A percentile compares a stretch with the other conserved stretches of the same genome.
Evolutionary conservation across 2,113 vertebrate species (phyloP).

Genomic region (Sardina pilchardus): DNA sequence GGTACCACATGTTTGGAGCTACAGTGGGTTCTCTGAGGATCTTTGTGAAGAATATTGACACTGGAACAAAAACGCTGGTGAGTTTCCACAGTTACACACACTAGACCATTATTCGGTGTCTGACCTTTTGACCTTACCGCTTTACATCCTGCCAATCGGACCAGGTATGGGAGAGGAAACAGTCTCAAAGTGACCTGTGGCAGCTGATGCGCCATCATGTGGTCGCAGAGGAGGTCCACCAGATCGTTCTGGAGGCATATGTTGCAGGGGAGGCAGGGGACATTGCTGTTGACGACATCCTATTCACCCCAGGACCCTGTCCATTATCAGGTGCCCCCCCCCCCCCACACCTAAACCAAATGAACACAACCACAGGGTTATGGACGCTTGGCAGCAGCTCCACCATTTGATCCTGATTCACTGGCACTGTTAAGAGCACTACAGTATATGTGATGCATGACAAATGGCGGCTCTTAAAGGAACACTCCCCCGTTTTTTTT

Average conservation of each 20-base stretch:
- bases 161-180: conserved; percentile 72
- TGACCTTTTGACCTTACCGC: neutral
- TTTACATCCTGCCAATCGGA: neutral
- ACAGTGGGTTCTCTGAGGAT: conserved; percentile 66
- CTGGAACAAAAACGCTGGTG: conserved; percentile 58
- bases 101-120: neutral
- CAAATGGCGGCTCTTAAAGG: no score
- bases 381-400: neutral
- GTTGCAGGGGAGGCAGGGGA: conserved; percentile 70
- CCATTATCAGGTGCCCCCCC: conserved; percentile 51
- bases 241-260: conserved; percentile 67
- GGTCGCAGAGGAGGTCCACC: conserved; percentile 61
- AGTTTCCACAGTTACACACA: conserved; percentile 30
- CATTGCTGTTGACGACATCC: conserved; percentile 71
- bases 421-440: no score
- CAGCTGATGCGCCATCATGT: conserved; percentile 61
- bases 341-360: neutral
- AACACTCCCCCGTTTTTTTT: no score
- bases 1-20: conserved; percentile 75
- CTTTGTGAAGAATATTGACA: conserved; percentile 55
- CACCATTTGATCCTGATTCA: neutral
- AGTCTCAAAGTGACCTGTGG: conserved; percentile 68
- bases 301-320: conserved; percentile 59
- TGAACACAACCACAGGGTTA: neutral
- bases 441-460: neutral